Conservation (phyloP, 2,113 vertebrate species). For the Excalfactoria chinensis region DNA sequence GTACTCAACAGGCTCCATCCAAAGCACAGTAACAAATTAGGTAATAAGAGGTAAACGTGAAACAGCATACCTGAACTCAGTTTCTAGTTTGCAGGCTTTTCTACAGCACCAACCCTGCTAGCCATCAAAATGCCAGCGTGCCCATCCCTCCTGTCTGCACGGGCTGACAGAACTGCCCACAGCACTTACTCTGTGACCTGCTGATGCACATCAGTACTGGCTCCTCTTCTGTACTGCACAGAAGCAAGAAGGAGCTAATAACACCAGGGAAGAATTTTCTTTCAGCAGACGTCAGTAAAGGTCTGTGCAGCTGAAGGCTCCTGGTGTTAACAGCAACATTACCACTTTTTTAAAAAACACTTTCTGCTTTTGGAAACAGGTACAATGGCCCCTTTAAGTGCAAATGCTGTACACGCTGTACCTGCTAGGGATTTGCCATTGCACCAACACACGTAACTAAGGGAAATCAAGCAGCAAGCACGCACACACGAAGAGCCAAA, state of each 20-base stretch:
- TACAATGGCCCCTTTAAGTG: not conserved
- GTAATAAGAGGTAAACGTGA: no score
- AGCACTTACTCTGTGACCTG: not conserved
- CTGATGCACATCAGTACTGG: accelerated
- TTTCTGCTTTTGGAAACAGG: not conserved
- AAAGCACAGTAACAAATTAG: not conserved
- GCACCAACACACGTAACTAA: accelerated
- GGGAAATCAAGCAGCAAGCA: not conserved
- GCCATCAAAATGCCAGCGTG: not conserved
- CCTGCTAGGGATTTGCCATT: not conserved
- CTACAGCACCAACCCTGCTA: not conserved
- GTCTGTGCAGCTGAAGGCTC: not conserved
- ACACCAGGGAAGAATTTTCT: not conserved
- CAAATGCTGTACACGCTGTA: not conserved
- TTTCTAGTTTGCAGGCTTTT: not conserved
- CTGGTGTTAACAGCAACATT: not conserved
- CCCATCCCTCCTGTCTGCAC: not conserved
- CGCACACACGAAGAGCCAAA: not conserved
- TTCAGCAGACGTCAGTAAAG: not conserved
- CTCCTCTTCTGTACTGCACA: not conserved
- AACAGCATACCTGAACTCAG: not conserved
- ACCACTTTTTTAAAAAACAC: not conserved
- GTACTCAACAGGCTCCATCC: not conserved
- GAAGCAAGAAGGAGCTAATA: not conserved
- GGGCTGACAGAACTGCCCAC: not conserved